Evolutionary conservation across 2,888 invertebrate genomes (phyloP).

Genomic region (Drosophila macrospina): DNA sequence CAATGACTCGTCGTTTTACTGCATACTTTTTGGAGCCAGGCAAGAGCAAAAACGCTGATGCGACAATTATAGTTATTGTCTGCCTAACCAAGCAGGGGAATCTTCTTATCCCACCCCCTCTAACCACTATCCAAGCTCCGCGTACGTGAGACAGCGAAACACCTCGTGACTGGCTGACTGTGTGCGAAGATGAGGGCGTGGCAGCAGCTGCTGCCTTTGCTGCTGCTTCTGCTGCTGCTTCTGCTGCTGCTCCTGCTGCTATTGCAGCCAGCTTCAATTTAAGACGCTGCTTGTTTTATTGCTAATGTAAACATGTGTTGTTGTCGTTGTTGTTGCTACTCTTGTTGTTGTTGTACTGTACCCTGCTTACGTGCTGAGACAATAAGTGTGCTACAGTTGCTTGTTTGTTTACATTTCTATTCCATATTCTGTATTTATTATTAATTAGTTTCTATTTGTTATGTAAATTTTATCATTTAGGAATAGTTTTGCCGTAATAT

Average conservation of each 20-base stretch:
- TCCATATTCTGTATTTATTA: too few species aligned
- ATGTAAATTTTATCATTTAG: too few species aligned
- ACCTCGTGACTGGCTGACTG: slow-evolving; percentile 37
- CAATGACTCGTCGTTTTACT: slow-evolving; percentile 66
- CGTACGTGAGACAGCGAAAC: slow-evolving; percentile 59
- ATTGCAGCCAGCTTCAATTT: slow-evolving; percentile 56
- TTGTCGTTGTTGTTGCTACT: slow-evolving; percentile 22
- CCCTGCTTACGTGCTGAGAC: background rate
- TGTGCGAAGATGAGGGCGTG: slow-evolving; percentile 20
- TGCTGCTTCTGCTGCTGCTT: slow-evolving; percentile 1
- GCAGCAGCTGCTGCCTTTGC: slow-evolving; percentile 23
- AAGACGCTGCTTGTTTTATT: slow-evolving; percentile 64
- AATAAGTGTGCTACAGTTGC: background rate
- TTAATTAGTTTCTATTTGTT: background rate
- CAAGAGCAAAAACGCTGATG: slow-evolving; percentile 71
- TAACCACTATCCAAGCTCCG: background rate
- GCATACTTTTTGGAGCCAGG: slow-evolving; percentile 53
- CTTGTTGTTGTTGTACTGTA: slow-evolving; percentile 1
- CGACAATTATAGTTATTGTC: slow-evolving; percentile 80
- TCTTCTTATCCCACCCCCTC: background rate
- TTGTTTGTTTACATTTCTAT: background rate
- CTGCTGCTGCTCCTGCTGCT: slow-evolving; percentile 16
- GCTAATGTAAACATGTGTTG: slow-evolving; percentile 69
- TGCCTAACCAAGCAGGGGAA: slow-evolving; percentile 60
- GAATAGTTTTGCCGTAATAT: too few species aligned